phyloP scores from a whole-genome alignment of 2,113 vertebrate genomes.

The Tyto alba region DNA sequence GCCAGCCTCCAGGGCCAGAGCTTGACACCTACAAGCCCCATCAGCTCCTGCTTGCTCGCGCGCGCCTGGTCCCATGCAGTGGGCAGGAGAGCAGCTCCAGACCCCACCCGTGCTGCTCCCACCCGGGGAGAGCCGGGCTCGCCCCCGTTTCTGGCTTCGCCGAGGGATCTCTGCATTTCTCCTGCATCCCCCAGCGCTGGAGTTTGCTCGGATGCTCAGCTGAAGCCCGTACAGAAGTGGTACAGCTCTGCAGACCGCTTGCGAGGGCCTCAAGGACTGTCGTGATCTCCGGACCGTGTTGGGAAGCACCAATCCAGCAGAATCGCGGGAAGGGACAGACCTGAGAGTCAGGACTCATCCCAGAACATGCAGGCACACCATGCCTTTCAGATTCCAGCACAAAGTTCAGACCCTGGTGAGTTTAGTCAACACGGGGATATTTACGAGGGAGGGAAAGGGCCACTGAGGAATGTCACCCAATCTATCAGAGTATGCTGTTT shows the following conservation, averaged over 20 bases:
- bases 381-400: background rate
- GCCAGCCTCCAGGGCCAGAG: background rate
- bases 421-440: background rate
- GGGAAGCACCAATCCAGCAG: background rate
- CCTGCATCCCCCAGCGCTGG: background rate
- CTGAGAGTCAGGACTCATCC: background rate
- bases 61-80: background rate
- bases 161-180: background rate
- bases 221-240: background rate
- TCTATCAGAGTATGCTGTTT: background rate
- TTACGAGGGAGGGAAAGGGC: background rate
- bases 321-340: background rate
- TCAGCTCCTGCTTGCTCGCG: background rate
- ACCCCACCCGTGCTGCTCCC: background rate
- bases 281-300: background rate
- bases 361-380: background rate
- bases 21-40: background rate
- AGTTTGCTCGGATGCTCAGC: background rate
- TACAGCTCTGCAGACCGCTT: background rate
- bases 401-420: background rate
- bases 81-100: background rate
- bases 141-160: background rate
- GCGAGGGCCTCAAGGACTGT: background rate
- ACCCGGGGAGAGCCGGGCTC: background rate
- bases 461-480: background rate